Evolutionary conservation across 2,888 invertebrate genomes (phyloP).

Genomic region (Limulus polyphemus): DNA sequence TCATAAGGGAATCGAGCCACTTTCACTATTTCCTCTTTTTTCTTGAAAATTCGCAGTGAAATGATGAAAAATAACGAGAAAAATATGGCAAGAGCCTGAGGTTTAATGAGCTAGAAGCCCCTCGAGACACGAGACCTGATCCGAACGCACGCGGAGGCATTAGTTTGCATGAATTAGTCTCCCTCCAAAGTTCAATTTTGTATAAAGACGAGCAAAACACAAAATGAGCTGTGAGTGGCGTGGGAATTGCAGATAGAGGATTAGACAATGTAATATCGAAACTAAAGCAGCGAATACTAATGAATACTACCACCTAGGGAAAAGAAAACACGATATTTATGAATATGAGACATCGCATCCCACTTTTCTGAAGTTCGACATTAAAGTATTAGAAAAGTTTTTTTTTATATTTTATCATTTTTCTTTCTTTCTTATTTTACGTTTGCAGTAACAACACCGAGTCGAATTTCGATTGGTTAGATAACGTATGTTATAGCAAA

Average conservation of each 20-base stretch:
- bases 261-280: conserved; percentile 2
- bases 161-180: conserved; percentile 14
- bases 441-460: too few species aligned
- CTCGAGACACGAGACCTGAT: conserved; percentile 4
- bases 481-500: too few species aligned
- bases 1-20: too few species aligned
- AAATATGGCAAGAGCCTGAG: conserved; percentile 19
- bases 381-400: too few species aligned
- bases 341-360: conserved; percentile 3
- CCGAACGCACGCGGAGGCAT: conserved; percentile 2
- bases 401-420: too few species aligned
- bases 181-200: not conserved
- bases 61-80: conserved; percentile 24
- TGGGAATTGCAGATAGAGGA: conserved; percentile 3
- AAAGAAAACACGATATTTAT: conserved; percentile 19
- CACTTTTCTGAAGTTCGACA: too few species aligned
- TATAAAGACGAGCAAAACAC: not conserved
- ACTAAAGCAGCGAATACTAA: conserved; percentile 11
- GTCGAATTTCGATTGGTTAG: too few species aligned
- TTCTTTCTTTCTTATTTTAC: too few species aligned
- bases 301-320: conserved; percentile 20
- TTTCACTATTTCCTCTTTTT: too few species aligned
- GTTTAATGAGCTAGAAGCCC: conserved; percentile 17
- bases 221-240: conserved; percentile 12
- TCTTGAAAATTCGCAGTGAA: conserved; percentile 6